phyloP scores from a whole-genome alignment of 2,888 invertebrate genomes.

The Drosophila kambysellisi region DNA sequence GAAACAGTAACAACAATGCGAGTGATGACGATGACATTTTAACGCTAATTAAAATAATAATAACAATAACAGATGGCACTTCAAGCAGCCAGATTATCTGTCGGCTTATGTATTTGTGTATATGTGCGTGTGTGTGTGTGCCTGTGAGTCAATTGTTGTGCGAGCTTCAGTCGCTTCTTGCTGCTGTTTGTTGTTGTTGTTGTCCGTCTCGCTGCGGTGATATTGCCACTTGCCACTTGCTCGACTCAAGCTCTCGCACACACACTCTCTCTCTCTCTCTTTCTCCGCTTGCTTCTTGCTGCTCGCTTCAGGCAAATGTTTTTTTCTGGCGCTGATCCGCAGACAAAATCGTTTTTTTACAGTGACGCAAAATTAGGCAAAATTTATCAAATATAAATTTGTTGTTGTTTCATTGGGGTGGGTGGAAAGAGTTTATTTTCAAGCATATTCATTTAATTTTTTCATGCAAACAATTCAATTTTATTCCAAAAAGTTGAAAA shows the following conservation, averaged over 20 bases:
- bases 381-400: neutral
- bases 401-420: neutral
- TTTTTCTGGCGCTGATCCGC: slow-evolving; percentile 51
- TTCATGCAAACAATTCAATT: neutral
- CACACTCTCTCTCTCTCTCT: slow-evolving; percentile 11
- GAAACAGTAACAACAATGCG: slow-evolving; percentile 33
- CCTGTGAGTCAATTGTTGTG: slow-evolving; percentile 50
- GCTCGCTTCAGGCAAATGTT: slow-evolving; percentile 32
- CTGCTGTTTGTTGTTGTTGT: slow-evolving; percentile 14
- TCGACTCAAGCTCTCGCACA: slow-evolving; percentile 39
- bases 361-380: slow-evolving; percentile 26
- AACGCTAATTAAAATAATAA: slow-evolving; percentile 78
- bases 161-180: slow-evolving; percentile 41
- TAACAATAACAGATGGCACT: slow-evolving; percentile 75
- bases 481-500: neutral
- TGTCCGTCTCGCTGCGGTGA: slow-evolving; percentile 50
- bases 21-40: slow-evolving; percentile 73
- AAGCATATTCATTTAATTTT: neutral
- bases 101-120: slow-evolving; percentile 11
- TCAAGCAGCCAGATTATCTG: slow-evolving; percentile 70
- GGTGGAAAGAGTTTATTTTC: neutral
- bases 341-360: slow-evolving; percentile 35
- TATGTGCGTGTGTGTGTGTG: slow-evolving; percentile 39
- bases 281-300: slow-evolving; percentile 10
- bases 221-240: slow-evolving; percentile 80